Base-by-base conservation (phyloP, 2,888 invertebrate species). In the Ophion ellenae region DNA sequence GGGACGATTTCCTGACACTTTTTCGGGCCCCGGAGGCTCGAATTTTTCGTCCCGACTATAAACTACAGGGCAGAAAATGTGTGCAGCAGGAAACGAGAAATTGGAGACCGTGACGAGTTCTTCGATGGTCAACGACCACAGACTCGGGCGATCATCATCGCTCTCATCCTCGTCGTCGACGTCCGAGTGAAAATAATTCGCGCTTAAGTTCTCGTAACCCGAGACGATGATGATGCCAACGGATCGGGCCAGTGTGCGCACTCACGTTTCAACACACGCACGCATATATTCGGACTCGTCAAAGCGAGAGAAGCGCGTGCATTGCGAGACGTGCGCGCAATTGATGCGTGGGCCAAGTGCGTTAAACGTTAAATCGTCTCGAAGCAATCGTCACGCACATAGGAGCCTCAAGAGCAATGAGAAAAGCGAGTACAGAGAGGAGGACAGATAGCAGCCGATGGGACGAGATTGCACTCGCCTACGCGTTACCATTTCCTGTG, bases 281-380 rank as follows among this genome's bases (percentile, higher is more conserved):
- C 53, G 67, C 73, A 53, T 20, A 47, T 14, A 14, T 47, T 47
- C n/a, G 36, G 32, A 59, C 36, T 66, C 69, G 64, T 32, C 73
- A 10, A 10, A 57, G 64, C 63, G 78, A 61, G 78, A 45, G 40
- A 45, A 53, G 74, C 73, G 81, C 67, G 77, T 69, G 84, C 81
- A 85, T 78, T 82, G 85, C 78, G 59, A 85, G 81, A 74, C 81
- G 78, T 78, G 78, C 77, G 81, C 78, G 85, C 85, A 85, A 85
- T 85, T 85, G 89, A 83, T 89, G 91, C 88, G 91, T 91, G 89
- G 91, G 91, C 90, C 90, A 79, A 85, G 85, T 82, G 89, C 87
- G 89, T 91, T 89, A 90, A 91, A 90, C 89, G 89, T 90, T 90
- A 90, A 91, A 91, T 91, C 90, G 91, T 89, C 87, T 86, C 85